phyloP scores from a whole-genome alignment of 2,113 vertebrate genomes.

The Hydrochoerus hydrochaeris region DNA sequence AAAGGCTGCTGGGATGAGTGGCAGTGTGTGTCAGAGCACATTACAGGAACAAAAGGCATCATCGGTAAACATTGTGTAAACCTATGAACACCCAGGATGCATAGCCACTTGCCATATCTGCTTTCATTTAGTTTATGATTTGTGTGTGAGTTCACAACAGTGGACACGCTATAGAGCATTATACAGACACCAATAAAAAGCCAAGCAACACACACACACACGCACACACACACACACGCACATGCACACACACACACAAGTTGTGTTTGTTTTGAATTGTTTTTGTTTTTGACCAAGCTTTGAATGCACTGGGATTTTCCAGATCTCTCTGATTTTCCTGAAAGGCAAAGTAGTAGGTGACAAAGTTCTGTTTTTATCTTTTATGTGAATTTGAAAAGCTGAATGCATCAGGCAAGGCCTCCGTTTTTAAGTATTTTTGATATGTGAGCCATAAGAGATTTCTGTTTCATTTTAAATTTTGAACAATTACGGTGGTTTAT shows the following conservation, averaged over 20 bases:
- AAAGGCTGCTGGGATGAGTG: neutral
- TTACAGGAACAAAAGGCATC: neutral
- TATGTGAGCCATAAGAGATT: neutral
- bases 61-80: neutral
- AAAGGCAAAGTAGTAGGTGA: neutral
- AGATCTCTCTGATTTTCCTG: neutral
- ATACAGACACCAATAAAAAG: neutral
- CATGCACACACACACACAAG: no score
- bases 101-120: neutral
- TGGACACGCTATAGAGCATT: neutral
- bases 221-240: no score
- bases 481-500: neutral
- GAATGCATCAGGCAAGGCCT: neutral
- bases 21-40: neutral
- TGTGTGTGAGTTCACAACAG: neutral
- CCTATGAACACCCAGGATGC: neutral
- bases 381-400: neutral
- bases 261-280: neutral
- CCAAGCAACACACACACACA: neutral
- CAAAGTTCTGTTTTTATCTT: neutral
- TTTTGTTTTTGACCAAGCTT: neutral
- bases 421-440: constrained; percentile 14
- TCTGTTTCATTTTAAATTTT: neutral
- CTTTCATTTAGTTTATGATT: constrained; percentile 48
- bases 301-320: neutral